A percentile compares a stretch with the other conserved stretches of the same genome.
phyloP scores from a whole-genome alignment of 1,140 invertebrate species.

The Leptestheria dahalacensis region DNA sequence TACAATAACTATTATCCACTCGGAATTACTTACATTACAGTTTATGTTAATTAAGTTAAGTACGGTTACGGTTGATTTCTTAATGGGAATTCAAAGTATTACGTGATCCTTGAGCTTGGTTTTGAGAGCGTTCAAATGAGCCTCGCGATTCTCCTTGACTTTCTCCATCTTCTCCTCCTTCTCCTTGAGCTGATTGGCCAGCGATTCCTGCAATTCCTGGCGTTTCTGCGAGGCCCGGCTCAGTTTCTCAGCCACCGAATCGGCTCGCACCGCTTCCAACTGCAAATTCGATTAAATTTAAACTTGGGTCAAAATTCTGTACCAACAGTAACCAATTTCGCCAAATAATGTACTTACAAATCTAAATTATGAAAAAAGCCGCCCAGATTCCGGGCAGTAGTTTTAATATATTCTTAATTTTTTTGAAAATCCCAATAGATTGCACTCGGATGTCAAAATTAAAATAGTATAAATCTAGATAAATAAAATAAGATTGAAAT shows the following conservation, averaged over 20 bases:
- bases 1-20: not conserved
- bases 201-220: conserved; percentile 65
- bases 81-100: conserved; percentile 21
- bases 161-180: conserved; percentile 79
- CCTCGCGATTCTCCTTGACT: conserved; percentile 71
- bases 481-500: conserved; percentile 15
- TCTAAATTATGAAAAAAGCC: too few relatives aligned
- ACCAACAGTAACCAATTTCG: too few relatives aligned
- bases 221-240: conserved; percentile 72
- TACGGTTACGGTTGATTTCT: not conserved
- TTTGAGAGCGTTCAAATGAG: conserved; percentile 69
- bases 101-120: conserved; percentile 67
- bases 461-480: conserved; percentile 1
- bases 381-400: too few relatives aligned
- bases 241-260: conserved; percentile 59
- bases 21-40: not conserved
- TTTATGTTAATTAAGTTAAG: too few relatives aligned
- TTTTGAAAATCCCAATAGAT: not conserved
- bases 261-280: conserved; percentile 67
- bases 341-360: too few relatives aligned
- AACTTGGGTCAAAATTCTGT: too few relatives aligned
- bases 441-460: not conserved
- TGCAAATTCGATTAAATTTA: too few relatives aligned
- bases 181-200: conserved; percentile 67
- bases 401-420: too few relatives aligned